These are phyloP conservation scores for Thinocorus orbignyianus DNA, from an alignment of 2,113 vertebrate species.

Conservation along the genomic window DNA sequence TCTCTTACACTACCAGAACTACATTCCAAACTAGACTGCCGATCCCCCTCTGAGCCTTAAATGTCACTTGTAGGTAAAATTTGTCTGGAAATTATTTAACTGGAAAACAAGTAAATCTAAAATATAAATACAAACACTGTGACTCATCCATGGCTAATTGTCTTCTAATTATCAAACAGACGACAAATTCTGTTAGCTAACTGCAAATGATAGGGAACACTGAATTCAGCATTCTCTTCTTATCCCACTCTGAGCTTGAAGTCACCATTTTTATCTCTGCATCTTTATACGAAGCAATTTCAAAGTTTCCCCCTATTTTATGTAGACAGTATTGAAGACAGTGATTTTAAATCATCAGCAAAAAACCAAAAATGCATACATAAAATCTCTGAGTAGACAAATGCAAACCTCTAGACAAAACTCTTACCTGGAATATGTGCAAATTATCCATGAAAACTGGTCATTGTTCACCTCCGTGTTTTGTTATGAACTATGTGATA, in stretches of 20 bases:
- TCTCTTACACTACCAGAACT: not conserved
- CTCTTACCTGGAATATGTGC: not conserved
- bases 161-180: not conserved
- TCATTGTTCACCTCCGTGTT: not conserved
- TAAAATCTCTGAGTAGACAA: not conserved
- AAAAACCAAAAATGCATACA: not conserved
- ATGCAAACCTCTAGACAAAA: not conserved
- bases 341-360: not conserved
- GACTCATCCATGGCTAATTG: not conserved
- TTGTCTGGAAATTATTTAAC: not conserved
- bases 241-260: not conserved
- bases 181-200: not conserved
- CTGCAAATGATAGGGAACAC: not conserved
- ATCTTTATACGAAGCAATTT: not conserved
- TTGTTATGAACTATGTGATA: not conserved
- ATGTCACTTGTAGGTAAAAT: not conserved
- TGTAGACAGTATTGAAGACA: not conserved
- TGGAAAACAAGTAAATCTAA: not conserved
- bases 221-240: not conserved
- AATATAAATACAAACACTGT: not conserved
- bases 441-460: not conserved
- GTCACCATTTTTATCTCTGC: not conserved
- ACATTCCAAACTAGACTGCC: not conserved
- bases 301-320: not conserved
- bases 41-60: not conserved